Base-by-base conservation (phyloP, 2,113 vertebrate genomes). In the Zingel zingel region DNA sequence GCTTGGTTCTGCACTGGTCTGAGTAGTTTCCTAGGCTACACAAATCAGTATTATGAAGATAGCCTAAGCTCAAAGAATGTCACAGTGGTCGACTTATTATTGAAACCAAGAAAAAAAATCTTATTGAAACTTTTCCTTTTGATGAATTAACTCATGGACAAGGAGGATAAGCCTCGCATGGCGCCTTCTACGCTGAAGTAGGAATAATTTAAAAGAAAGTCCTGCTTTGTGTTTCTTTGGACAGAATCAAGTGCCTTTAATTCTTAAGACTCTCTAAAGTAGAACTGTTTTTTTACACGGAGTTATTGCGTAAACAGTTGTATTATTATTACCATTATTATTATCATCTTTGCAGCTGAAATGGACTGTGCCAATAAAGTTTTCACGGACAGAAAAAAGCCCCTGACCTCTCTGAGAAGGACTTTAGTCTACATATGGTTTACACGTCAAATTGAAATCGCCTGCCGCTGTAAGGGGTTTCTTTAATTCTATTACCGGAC, bases 21-120 rank as follows among this genome's bases (percentile, higher is more conserved):
- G 96, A 93, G 94, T 92, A 94, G 96, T 97, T 95, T 94, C 95
- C 96, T 96, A 94, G 94, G 95, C 95, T 89, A 94, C 96, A 98
- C 96, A 97, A 98, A 97, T 95, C 96, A 96, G 93, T 95, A 95
- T 98, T 98, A 97, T 98, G 96, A 97, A 98, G 97, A 97, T 98
- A 97, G 96, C 94, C 95, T 94, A 93, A 95, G 95, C 96, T 92
- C 86, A 95, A 94, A 98, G 96, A 98, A 98, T 98, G 97, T 97
- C 97, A 93, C 97, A 98, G 97, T 98, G 97, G 97, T 98, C 94
- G 95, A 92, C 95, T 96, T 97, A 97, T 99, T 97, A 97, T 93
- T 91, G 79, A 91, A 93, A 74, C 72, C 84, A 77, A 93, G 25
- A 54, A 87, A 74, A 95, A 94, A 95, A 95, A 94, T 86, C 93